phyloP scores from a whole-genome alignment of 2,797 vertebrate genomes.

The Peromyscus nudipes region DNA sequence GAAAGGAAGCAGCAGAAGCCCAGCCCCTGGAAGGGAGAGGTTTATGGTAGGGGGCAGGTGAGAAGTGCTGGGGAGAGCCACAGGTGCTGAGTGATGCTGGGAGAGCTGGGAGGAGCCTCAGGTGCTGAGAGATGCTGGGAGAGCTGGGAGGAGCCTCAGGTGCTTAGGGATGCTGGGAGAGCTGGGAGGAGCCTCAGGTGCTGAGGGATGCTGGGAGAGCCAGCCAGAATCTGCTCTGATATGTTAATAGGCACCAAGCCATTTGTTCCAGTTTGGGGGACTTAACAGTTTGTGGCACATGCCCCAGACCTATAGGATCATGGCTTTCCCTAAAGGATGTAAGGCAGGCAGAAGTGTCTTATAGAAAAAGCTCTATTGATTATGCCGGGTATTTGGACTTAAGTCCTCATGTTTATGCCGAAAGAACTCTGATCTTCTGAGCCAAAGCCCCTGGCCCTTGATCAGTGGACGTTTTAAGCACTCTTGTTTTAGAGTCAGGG shows the following conservation, averaged over 20 bases:
- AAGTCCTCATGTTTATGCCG: neutral
- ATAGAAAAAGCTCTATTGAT: neutral
- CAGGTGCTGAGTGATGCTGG: no score
- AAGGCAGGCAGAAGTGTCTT: neutral
- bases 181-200: neutral
- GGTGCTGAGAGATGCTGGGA: no score
- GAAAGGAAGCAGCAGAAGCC: neutral
- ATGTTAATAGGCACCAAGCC: neutral
- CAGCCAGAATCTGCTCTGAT: neutral
- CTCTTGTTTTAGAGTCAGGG: neutral
- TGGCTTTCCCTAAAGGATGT: accelerated
- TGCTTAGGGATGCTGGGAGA: neutral
- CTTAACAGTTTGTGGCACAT: neutral
- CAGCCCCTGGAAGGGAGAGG: neutral
- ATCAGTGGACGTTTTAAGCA: neutral
- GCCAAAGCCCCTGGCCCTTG: neutral
- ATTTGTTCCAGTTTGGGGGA: neutral
- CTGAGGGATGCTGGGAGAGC: neutral
- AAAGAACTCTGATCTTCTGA: neutral
- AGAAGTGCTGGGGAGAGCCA: neutral
- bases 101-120: no score
- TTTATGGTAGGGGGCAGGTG: no score
- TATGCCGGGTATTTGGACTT: neutral
- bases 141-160: neutral
- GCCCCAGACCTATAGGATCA: neutral